A percentile compares a stretch with the other conserved stretches of the same genome.
phyloP scores from a whole-genome alignment of 2,113 vertebrate genomes.

The Anarrhichthys ocellatus region DNA sequence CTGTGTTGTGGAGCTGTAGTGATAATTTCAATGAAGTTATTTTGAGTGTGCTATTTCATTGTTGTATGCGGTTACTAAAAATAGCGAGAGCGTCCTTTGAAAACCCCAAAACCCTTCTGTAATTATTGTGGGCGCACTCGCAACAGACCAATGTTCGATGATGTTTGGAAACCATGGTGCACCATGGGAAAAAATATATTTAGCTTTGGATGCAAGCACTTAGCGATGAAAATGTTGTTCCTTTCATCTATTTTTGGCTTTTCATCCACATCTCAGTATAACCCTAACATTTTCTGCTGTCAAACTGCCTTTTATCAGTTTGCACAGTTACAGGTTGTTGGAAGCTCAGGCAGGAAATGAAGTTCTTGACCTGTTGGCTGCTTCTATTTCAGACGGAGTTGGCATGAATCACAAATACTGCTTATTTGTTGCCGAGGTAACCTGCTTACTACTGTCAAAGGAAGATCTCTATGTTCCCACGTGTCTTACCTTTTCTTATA shows the following conservation, averaged over 20 bases:
- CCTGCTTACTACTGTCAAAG: constrained; percentile 30
- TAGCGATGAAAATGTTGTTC: constrained; percentile 42
- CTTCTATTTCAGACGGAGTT: constrained; percentile 70
- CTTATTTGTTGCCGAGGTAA: constrained; percentile 50
- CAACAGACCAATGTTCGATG: not conserved
- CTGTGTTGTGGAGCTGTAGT: not conserved
- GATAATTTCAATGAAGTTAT: constrained; percentile 18
- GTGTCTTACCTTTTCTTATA: not conserved
- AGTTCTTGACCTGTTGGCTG: constrained; percentile 67
- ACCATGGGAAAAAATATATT: not conserved
- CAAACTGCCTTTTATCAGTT: constrained; percentile 61
- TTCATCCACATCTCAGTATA: constrained; percentile 18
- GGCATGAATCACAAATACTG: constrained; percentile 67
- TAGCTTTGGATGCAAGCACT: constrained; percentile 24
- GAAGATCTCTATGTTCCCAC: constrained; percentile 12
- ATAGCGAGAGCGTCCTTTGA: constrained; percentile 33
- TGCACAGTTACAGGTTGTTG: constrained; percentile 52
- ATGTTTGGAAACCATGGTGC: constrained; percentile 4
- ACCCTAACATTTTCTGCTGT: constrained; percentile 48
- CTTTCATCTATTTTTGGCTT: constrained; percentile 60
- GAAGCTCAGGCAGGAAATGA: constrained; percentile 64
- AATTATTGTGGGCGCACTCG: not conserved
- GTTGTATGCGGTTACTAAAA: constrained; percentile 23
- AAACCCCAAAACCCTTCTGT: constrained; percentile 10
- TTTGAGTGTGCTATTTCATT: constrained; percentile 7